phyloP scores from a whole-genome alignment of 2,888 invertebrate species.

The Caenorhabditis panamensis region DNA sequence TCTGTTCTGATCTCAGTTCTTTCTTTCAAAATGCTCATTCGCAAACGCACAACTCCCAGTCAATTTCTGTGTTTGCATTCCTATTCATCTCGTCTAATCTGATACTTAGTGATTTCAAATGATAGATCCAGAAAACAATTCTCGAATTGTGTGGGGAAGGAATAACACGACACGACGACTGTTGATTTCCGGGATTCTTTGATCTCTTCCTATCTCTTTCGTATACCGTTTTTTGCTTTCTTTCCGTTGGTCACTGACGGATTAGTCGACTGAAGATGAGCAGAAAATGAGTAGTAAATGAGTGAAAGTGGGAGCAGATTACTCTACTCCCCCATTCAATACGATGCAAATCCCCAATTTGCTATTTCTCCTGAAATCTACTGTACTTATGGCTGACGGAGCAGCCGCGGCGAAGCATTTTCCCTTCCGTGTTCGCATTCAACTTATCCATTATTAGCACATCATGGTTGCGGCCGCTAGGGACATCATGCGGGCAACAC shows the following conservation, averaged over 20 bases:
- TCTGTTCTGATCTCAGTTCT: conserved; percentile 8
- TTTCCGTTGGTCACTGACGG: conserved; percentile 9
- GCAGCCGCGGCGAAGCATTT: neutral
- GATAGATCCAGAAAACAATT: conserved; percentile 18
- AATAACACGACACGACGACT: neutral
- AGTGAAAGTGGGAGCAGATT: neutral
- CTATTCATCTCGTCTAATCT: conserved; percentile 12
- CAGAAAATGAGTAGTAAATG: no score
- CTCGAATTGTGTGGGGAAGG: conserved; percentile 8
- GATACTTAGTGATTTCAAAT: conserved; percentile 16
- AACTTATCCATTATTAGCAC: conserved; percentile 43
- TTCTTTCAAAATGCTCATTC: neutral
- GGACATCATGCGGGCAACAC: conserved; percentile 7
- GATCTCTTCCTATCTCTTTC: neutral
- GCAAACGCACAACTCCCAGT: conserved; percentile 16
- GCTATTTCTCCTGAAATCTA: neutral
- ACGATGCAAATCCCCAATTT: neutral
- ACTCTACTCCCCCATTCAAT: neutral
- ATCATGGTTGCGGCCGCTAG: conserved; percentile 2
- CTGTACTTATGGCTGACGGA: conserved; percentile 13
- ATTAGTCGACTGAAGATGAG: neutral
- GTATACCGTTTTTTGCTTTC: no score
- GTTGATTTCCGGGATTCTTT: neutral
- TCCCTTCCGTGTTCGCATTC: conserved; percentile 21
- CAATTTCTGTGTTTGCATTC: conserved; percentile 13